Evolutionary conservation across 2,888 invertebrate species (phyloP).

Genomic region (Tachina lurida): DNA sequence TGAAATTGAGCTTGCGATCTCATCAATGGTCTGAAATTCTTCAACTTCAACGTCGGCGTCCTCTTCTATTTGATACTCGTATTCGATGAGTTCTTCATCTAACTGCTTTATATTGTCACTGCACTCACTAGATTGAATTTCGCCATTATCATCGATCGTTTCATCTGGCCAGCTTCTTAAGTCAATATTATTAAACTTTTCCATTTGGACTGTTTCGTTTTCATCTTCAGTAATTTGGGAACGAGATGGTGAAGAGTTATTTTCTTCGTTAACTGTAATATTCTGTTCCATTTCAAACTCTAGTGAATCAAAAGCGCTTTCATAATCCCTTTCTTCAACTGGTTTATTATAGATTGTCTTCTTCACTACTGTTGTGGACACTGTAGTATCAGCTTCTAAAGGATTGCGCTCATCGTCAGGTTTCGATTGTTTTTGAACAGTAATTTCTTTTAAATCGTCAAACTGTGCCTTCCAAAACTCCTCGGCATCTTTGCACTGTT

Average conservation of each 20-base stretch:
- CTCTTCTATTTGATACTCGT: conserved; percentile 58
- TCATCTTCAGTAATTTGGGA: conserved; percentile 4
- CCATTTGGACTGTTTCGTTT: conserved; percentile 9
- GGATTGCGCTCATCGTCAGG: conserved; percentile 40
- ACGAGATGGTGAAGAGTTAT: background rate
- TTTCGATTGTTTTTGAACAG: background rate
- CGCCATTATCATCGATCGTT: conserved; percentile 6
- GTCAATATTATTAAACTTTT: conserved; percentile 22
- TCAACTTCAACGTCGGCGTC: conserved; percentile 38
- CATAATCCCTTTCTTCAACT: background rate
- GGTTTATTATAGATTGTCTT: background rate
- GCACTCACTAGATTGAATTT: conserved; percentile 10
- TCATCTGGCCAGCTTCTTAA: conserved; percentile 49
- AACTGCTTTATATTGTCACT: background rate
- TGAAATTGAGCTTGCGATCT: conserved; percentile 20
- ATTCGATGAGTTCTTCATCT: conserved; percentile 51
- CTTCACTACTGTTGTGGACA: conserved; percentile 44
- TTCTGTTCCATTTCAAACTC: background rate
- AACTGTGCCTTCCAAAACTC: conserved; percentile 67
- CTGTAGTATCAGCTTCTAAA: conserved; percentile 56
- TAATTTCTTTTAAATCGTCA: conserved; percentile 8
- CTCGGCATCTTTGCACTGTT: conserved; percentile 65
- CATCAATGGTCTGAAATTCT: conserved; percentile 16
- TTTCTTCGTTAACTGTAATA: background rate
- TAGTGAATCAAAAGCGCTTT: background rate